These are phyloP conservation scores for Carassius carassius DNA, from an alignment of 2,113 vertebrate genomes.

Conservation along the genomic window DNA sequence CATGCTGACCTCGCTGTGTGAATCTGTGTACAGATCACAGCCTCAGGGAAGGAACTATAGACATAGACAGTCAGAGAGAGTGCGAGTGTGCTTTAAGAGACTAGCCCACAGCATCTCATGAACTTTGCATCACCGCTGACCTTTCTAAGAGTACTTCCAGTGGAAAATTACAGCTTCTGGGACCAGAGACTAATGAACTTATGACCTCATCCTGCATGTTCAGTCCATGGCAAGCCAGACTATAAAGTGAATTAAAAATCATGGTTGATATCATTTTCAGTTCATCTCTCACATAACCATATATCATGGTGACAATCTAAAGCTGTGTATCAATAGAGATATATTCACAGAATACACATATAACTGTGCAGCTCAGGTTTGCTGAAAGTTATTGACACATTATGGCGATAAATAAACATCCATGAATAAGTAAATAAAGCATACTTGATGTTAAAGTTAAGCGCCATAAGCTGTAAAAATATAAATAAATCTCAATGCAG, in stretches of 20 bases:
- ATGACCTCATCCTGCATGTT: neutral
- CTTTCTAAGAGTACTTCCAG: constrained; percentile 7
- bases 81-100: neutral
- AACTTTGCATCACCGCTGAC: constrained; percentile 20
- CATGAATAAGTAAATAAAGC: neutral
- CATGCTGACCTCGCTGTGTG: constrained; percentile 9
- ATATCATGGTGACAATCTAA: neutral
- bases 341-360: neutral
- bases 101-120: constrained; percentile 4
- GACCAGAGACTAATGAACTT: neutral
- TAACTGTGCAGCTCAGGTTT: neutral
- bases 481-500: no score
- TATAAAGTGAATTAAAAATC: neutral
- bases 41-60: neutral
- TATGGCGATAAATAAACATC: neutral
- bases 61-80: constrained; percentile 1
- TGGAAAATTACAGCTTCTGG: neutral
- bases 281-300: neutral
- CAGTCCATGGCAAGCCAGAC: neutral
- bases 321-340: neutral
- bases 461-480: neutral
- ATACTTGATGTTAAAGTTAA: neutral
- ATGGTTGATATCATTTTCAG: neutral
- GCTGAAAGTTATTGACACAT: neutral
- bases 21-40: neutral